Conservation (phyloP, 2,797 vertebrate species). For the Scomberomorus guttatus region DNA sequence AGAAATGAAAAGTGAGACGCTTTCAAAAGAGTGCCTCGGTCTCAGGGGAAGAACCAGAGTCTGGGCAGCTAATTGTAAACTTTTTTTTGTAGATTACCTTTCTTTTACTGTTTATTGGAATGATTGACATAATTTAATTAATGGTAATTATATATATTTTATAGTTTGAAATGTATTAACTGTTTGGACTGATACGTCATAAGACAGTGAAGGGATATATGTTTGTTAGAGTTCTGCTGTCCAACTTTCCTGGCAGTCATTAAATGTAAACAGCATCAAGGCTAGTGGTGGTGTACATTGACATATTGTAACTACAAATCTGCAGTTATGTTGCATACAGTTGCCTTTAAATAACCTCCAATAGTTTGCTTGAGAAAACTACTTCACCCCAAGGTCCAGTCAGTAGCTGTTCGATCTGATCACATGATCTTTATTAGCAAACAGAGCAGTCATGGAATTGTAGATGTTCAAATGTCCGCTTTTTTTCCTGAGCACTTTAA, state of each 20-base stretch:
- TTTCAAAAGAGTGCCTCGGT: conserved; percentile 8
- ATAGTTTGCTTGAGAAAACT: background rate
- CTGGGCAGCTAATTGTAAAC: background rate
- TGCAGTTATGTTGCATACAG: background rate
- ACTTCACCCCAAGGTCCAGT: background rate
- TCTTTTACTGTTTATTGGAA: background rate
- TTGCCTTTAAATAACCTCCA: background rate
- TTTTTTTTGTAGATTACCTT: background rate
- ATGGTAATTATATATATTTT: background rate
- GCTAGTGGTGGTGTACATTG: background rate
- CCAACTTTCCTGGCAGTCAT: background rate
- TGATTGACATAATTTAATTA: background rate
- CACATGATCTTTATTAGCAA: background rate
- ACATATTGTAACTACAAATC: background rate
- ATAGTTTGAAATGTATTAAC: background rate
- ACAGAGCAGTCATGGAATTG: background rate
- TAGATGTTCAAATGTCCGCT: background rate
- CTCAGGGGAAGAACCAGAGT: background rate
- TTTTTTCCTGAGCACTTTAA: background rate
- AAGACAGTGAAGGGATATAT: background rate
- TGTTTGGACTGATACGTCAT: too few species aligned
- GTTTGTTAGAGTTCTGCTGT: background rate
- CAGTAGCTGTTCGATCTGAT: background rate
- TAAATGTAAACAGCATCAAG: background rate
- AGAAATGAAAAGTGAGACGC: conserved; percentile 34